Percentiles rank a stretch among this genome's conserved stretches.
These are phyloP conservation scores for Cheilinus undulatus DNA, from an alignment of 2,113 vertebrate genomes.

Conservation along the genomic window DNA sequence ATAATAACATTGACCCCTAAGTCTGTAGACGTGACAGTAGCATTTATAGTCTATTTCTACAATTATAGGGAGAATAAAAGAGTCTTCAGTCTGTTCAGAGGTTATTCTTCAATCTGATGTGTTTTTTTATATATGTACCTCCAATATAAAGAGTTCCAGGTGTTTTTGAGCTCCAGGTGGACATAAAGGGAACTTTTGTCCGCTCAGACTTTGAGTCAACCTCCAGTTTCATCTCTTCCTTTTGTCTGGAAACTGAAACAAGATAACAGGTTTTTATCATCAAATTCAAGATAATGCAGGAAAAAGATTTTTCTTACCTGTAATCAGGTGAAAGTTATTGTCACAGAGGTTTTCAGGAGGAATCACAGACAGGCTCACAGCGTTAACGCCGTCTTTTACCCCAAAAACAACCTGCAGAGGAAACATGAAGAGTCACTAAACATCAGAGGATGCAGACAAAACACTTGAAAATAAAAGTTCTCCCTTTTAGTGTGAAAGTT, in stretches of 20 bases:
- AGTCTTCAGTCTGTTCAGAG: no score
- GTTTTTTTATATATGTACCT: constrained; percentile 74
- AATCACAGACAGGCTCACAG: constrained; percentile 80
- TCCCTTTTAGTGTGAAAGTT: constrained; percentile 5
- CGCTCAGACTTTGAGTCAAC: constrained; percentile 78
- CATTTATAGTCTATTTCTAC: no score
- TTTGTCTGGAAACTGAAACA: constrained; percentile 81
- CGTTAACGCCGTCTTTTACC: constrained; percentile 75
- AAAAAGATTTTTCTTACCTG: constrained; percentile 80
- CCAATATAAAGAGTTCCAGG: constrained; percentile 83
- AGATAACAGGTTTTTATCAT: not conserved
- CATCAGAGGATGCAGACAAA: not conserved
- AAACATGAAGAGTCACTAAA: constrained; percentile 9
- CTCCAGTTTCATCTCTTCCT: constrained; percentile 74
- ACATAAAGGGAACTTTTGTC: constrained; percentile 33
- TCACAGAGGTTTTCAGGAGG: constrained; percentile 82
- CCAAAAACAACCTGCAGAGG: constrained; percentile 84
- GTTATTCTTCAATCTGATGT: no score
- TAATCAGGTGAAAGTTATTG: constrained; percentile 85
- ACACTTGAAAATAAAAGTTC: no score
- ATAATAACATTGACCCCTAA: no score
- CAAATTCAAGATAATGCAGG: not conserved
- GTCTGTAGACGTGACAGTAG: no score
- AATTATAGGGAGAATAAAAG: no score
- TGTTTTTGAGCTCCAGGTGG: constrained; percentile 22